These are phyloP conservation scores for Momotus momota DNA, from an alignment of 2,797 vertebrate genomes.

Conservation along the genomic window DNA sequence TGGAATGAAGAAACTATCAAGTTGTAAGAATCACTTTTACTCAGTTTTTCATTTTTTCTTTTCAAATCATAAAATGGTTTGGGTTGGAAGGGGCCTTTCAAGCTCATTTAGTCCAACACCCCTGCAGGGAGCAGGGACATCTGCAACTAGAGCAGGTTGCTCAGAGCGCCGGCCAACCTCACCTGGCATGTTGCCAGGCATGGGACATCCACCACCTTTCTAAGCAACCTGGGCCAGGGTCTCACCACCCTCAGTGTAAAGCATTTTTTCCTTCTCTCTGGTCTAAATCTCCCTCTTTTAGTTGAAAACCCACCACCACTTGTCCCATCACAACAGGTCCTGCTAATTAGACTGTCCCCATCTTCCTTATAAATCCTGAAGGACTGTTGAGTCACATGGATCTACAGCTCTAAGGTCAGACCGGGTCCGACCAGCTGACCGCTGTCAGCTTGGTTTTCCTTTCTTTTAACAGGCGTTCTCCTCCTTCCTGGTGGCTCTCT, in stretches of 20 bases:
- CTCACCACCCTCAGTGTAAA: neutral
- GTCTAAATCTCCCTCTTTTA: neutral
- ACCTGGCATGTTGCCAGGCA: neutral
- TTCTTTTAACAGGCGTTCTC: neutral
- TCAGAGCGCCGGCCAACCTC: neutral
- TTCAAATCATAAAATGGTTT: neutral
- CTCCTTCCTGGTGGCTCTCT: neutral
- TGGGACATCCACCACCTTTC: neutral
- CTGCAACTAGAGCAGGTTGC: too few relatives aligned
- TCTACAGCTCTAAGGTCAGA: neutral
- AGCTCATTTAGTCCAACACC: neutral
- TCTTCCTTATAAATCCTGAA: neutral
- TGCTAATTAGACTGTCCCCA: neutral
- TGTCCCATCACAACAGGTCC: neutral
- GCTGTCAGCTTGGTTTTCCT: neutral
- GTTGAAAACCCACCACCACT: neutral
- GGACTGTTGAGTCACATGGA: neutral
- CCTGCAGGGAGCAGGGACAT: neutral
- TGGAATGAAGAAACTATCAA: neutral
- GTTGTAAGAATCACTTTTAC: neutral
- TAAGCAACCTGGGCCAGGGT: neutral
- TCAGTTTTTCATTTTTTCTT: neutral
- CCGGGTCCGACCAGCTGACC: fast-evolving
- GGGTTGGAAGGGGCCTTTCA: neutral
- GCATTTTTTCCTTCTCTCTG: neutral